phyloP scores from a whole-genome alignment of 2,888 invertebrate genomes.

The Scaptomyza reducta region DNA sequence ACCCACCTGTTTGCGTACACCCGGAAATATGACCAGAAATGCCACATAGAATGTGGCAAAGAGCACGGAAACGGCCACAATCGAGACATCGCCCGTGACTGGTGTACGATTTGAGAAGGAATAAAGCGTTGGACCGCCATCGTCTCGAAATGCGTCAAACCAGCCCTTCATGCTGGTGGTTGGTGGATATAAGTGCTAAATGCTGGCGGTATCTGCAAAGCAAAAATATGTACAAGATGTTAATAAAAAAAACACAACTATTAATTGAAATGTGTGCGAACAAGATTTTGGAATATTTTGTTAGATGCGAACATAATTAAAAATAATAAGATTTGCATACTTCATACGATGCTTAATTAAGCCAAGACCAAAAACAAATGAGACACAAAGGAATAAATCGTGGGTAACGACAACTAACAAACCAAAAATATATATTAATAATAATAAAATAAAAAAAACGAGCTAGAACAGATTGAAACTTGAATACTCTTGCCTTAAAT shows the following conservation, averaged over 20 bases:
- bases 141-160: constrained; percentile 98
- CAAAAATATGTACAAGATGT: neutral
- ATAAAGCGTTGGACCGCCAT: constrained; percentile 98
- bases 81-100: constrained; percentile 96
- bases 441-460: neutral
- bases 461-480: neutral
- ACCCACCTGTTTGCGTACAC: constrained; percentile 93
- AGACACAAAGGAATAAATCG: constrained; percentile 21
- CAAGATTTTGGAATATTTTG: constrained; percentile 39
- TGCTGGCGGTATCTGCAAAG: constrained; percentile 74
- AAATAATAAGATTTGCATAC: constrained; percentile 57
- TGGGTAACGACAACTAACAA: constrained; percentile 37
- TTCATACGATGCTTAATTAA: constrained; percentile 51
- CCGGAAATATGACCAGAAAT: constrained; percentile 97
- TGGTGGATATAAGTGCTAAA: constrained; percentile 19
- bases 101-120: constrained; percentile 97
- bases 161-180: constrained; percentile 92
- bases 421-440: neutral
- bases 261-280: constrained; percentile 19
- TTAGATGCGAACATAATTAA: constrained; percentile 33
- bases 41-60: constrained; percentile 96
- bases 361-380: constrained; percentile 29
- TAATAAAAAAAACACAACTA: neutral
- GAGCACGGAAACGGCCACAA: constrained; percentile 93
- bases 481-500: constrained; percentile 4